Evolutionary conservation across 2,888 invertebrate species (phyloP).

Genomic region (Meliscaeva auricollis): DNA sequence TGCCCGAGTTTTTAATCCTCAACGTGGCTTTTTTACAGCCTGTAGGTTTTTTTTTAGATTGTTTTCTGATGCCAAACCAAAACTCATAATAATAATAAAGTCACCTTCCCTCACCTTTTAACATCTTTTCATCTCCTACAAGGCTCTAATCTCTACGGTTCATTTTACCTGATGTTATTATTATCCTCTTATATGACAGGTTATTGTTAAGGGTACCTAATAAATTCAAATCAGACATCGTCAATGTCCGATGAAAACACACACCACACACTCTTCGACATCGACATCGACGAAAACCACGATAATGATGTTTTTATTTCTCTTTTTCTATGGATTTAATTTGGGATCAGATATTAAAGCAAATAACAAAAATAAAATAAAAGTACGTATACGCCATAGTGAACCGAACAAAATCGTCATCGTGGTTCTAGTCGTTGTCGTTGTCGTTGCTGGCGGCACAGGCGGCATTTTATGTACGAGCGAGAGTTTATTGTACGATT

Average conservation of each 20-base stretch:
- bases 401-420: constrained; percentile 2
- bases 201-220: constrained; percentile 66
- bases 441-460: background rate
- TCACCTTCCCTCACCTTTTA: background rate
- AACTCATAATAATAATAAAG: constrained; percentile 23
- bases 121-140: no score
- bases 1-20: constrained; percentile 39
- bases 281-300: background rate
- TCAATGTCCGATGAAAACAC: constrained; percentile 54
- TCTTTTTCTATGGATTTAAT: constrained; percentile 28
- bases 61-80: background rate
- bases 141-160: background rate
- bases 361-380: constrained; percentile 40
- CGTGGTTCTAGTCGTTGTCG: background rate
- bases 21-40: constrained; percentile 13
- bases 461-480: constrained; percentile 39
- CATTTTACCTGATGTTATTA: constrained; percentile 53
- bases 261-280: background rate
- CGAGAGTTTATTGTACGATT: constrained; percentile 39
- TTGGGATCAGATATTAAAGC: constrained; percentile 11
- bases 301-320: constrained; percentile 24
- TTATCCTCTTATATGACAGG: constrained; percentile 62
- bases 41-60: constrained; percentile 38
- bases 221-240: constrained; percentile 67
- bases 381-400: constrained; percentile 63